Conservation (phyloP, 2,113 vertebrate genomes). For the Pycnonotus jocosus region DNA sequence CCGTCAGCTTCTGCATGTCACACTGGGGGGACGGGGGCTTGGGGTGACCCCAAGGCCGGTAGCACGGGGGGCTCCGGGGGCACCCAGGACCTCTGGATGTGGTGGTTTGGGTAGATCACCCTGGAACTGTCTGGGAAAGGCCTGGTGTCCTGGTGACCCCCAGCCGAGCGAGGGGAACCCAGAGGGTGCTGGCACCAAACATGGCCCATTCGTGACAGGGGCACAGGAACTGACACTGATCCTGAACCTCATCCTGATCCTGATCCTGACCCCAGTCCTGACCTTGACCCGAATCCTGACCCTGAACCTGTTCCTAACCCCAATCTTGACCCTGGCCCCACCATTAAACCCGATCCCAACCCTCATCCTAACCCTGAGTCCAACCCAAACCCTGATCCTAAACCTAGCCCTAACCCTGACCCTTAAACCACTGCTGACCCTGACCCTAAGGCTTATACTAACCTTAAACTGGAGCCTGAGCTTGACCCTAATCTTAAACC, state of each 20-base stretch:
- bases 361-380: not conserved
- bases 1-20: slow-evolving; percentile 97
- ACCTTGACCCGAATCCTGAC: not conserved
- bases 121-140: not conserved
- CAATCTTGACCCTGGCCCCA: no score
- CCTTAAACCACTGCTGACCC: not conserved
- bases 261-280: fast-evolving
- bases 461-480: not conserved
- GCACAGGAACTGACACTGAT: not conserved
- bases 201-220: fast-evolving
- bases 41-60: fast-evolving
- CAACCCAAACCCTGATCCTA: not conserved
- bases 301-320: no score
- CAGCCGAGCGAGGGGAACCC: not conserved
- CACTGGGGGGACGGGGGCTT: slow-evolving; percentile 69
- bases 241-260: not conserved
- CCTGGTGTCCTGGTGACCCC: not conserved
- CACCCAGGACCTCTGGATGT: not conserved
- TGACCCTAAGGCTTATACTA: not conserved
- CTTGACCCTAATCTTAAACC: not conserved
- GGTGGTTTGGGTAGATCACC: fast-evolving
- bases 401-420: not conserved
- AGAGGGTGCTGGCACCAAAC: not conserved
- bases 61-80: fast-evolving
- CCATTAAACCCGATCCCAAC: not conserved